Evolutionary conservation across 2,797 vertebrate genomes (phyloP), one percentile per base, ranked within the genome.

Genomic region (Catamblyrhynchus diadema): DNA sequence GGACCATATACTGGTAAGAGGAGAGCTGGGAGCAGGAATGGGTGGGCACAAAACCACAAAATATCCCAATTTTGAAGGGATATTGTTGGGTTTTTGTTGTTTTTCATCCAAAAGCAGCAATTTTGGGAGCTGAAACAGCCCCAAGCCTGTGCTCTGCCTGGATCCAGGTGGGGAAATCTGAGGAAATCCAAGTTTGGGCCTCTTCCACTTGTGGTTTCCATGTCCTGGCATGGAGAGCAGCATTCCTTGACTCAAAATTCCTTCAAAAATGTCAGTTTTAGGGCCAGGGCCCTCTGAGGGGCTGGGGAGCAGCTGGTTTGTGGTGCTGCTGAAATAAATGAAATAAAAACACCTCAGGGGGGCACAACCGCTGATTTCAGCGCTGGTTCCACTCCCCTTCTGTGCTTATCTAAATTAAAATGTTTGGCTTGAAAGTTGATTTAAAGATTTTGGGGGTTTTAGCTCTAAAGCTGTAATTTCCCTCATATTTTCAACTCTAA

Each of bases 1-100:
- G 99, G 99, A 96, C 99, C 98, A 33, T 98, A 98, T 83, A 93
- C 94, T 30, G 98, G 98, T 98, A 97, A 98, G 98, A 92, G 50
- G 50, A 88, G 81, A 33, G 61, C 83, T 72, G 93, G 75, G 83
- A 33, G 61, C 83, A 74, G 93, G 75, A 86, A 25, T 17, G 50
- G 33, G 2, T 67, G 35, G 64, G 25, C 37, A 60, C 22, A 61
- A 8, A 70, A 22, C 12, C 23, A 4, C 28, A 14, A 10, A 62
- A 71, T 16, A n/a, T 23, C 18, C 18, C 9, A 3, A 0, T 32
- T 71, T 53, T 22, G 11, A 18, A 25, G n/a, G 14, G 25, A 32
- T 10, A 15, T 17, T 9, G 8, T 14, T n/a, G 28, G 39, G 7
- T 57, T 79, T 79, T 48, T 41, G 14, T 56, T 67, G 45, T 28